Conservation (phyloP, 2,888 invertebrate species). For the Drosophila austrosaltans region DNA sequence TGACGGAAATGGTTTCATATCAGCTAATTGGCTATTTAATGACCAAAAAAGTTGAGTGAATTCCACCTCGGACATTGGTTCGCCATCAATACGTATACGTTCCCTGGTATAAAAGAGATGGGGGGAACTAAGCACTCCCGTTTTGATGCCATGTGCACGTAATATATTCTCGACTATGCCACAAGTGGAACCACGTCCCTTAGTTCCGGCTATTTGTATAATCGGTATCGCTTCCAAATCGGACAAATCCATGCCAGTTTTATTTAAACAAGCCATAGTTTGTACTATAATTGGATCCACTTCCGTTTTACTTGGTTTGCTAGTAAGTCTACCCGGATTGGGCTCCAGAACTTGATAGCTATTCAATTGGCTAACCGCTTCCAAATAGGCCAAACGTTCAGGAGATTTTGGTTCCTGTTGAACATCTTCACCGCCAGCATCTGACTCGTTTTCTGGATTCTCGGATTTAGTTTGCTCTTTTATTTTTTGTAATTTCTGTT, state of each 20-base stretch:
- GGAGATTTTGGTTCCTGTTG: constrained; percentile 29
- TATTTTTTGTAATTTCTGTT: constrained; percentile 41
- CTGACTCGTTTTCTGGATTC: not conserved
- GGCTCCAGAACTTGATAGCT: constrained; percentile 49
- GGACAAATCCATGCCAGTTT: constrained; percentile 41
- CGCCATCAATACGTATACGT: constrained; percentile 62
- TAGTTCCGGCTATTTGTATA: constrained; percentile 63
- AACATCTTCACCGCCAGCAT: constrained; percentile 12
- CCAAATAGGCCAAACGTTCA: constrained; percentile 60
- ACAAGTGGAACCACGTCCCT: constrained; percentile 67
- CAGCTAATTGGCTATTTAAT: constrained; percentile 26
- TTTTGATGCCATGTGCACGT: constrained; percentile 51
- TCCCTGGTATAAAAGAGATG: constrained; percentile 65
- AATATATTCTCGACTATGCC: constrained; percentile 60
- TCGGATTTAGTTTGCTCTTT: constrained; percentile 15
- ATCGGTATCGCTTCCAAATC: constrained; percentile 56
- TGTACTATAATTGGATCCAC: constrained; percentile 54
- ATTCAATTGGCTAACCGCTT: constrained; percentile 49
- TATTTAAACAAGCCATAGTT: constrained; percentile 52
- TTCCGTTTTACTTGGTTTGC: not conserved
- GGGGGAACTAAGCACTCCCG: constrained; percentile 58
- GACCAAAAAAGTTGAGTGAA: constrained; percentile 57
- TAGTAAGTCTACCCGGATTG: constrained; percentile 23
- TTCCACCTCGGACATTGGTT: constrained; percentile 41
- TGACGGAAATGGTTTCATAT: constrained; percentile 42